Percentiles rank a stretch among this genome's conserved stretches.
Conservation (phyloP, 2,113 vertebrate species). For the Arizona elegans region DNA sequence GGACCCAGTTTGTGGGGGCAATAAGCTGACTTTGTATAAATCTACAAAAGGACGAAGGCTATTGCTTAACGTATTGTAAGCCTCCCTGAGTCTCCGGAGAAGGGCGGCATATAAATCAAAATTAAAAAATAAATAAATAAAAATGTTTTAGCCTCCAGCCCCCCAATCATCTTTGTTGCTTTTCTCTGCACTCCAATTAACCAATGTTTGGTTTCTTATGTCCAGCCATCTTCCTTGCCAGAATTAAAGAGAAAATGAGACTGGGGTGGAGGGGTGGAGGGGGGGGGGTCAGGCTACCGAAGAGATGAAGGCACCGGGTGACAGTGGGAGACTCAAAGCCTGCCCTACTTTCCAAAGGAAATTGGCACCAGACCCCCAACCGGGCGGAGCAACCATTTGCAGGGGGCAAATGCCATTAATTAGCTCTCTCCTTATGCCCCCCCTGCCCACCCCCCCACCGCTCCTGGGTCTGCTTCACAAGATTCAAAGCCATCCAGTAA, state of each 20-base stretch:
- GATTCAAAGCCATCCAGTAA: conserved; percentile 8
- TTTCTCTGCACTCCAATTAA: background rate
- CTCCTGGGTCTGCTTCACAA: background rate
- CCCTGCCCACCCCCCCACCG: background rate
- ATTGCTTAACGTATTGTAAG: no score
- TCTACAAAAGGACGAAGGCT: no score
- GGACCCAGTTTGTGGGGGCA: no score
- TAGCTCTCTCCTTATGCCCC: background rate
- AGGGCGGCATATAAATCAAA: no score
- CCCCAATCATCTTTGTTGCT: background rate
- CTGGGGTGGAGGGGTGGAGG: fast-evolving
- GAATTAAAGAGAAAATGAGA: background rate
- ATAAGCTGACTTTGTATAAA: no score
- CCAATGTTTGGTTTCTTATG: background rate
- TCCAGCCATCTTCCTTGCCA: background rate
- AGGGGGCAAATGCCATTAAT: background rate
- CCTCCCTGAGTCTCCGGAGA: no score
- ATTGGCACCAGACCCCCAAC: background rate
- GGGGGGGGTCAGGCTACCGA: background rate
- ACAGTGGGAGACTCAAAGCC: background rate
- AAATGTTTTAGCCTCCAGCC: background rate
- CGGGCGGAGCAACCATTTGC: background rate
- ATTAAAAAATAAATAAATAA: no score
- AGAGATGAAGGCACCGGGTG: background rate
- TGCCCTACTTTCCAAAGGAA: background rate